Percentiles rank a stretch among this genome's conserved stretches.
Evolutionary conservation across 2,113 vertebrate species (phyloP).

Genomic region (Oreotrochilus melanogaster): DNA sequence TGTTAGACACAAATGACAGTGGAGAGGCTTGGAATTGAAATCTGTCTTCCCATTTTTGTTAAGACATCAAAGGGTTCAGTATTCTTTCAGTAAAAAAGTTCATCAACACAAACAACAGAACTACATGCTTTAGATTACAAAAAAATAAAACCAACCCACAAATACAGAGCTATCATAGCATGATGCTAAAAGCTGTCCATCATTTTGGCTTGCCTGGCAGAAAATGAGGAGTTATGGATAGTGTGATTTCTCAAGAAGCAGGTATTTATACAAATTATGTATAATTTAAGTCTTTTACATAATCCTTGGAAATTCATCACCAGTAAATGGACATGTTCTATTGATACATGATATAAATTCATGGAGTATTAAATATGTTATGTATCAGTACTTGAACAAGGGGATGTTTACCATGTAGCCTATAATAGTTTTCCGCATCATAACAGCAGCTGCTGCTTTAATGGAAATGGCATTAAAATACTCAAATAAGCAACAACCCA

Average conservation of each 20-base stretch:
- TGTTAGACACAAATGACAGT: neutral
- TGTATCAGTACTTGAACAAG: neutral
- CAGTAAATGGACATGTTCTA: neutral
- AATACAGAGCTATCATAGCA: neutral
- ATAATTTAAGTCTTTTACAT: neutral
- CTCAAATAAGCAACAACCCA: neutral
- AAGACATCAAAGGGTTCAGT: neutral
- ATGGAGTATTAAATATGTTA: neutral
- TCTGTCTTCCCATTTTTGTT: neutral
- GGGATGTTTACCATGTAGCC: neutral
- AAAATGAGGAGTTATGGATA: neutral
- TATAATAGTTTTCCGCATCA: neutral
- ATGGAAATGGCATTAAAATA: neutral
- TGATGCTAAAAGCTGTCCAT: slow-evolving; percentile 6
- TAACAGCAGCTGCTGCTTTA: neutral
- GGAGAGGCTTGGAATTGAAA: neutral
- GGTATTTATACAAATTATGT: slow-evolving; percentile 10
- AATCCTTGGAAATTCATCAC: neutral
- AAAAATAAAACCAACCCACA: neutral
- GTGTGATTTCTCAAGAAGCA: neutral
- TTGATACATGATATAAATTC: neutral
- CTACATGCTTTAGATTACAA: neutral
- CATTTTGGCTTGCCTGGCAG: neutral
- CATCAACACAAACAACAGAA: neutral
- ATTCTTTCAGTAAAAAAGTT: neutral